These are phyloP conservation scores for Sinohyriopsis cumingii DNA, from an alignment of 2,888 invertebrate species.

Conservation along the genomic window DNA sequence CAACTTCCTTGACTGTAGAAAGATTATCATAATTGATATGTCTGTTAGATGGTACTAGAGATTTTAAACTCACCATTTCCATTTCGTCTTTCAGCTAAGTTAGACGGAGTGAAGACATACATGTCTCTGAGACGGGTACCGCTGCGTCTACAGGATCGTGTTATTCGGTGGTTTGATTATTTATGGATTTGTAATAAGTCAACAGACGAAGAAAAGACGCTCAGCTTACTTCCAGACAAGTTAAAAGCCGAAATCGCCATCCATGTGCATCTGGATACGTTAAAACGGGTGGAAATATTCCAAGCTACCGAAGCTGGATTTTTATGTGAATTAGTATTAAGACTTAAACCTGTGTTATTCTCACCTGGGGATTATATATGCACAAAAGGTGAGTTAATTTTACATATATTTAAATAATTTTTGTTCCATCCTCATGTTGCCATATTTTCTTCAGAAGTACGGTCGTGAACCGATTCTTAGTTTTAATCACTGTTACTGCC, in stretches of 20 bases:
- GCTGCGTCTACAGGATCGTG: conserved; percentile 94
- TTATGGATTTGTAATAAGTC: conserved; percentile 99
- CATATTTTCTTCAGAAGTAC: not conserved
- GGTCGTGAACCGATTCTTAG: no score
- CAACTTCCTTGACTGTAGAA: no score
- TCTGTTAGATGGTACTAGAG: no score
- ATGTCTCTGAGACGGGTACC: conserved; percentile 98
- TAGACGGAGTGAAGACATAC: conserved; percentile 98
- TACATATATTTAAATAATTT: not conserved
- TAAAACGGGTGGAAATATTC: conserved; percentile 95
- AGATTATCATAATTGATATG: no score
- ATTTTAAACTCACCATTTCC: not conserved
- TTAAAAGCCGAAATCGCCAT: conserved; percentile 99
- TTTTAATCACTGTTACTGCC: no score
- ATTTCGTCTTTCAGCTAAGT: conserved; percentile 83
- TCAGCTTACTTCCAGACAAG: conserved; percentile 80
- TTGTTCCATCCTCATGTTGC: not conserved
- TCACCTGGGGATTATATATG: conserved; percentile 99
- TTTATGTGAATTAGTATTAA: conserved; percentile 95
- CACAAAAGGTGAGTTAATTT: conserved; percentile 86
- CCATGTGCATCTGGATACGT: conserved; percentile 97
- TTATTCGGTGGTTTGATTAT: conserved; percentile 99
- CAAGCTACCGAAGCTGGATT: conserved; percentile 99
- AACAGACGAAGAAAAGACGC: conserved; percentile 91
- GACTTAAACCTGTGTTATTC: conserved; percentile 95